Base-by-base conservation (phyloP, 2,113 vertebrate genomes). In the Puntigrus tetrazona region DNA sequence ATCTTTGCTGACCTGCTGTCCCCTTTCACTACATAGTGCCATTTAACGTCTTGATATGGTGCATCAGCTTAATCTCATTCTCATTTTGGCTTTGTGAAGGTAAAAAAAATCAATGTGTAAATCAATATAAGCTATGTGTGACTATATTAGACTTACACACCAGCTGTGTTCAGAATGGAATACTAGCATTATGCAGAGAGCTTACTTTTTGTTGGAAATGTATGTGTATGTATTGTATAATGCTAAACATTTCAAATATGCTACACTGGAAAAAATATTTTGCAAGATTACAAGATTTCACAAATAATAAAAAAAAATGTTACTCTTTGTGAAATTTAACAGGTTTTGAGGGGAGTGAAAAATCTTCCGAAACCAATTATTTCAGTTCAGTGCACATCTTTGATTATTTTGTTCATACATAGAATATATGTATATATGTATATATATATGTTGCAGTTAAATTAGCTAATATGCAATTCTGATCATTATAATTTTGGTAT, bases 1-100 rank as follows among this genome's bases (percentile, higher is more conserved):
- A 27, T 47, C 72, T 18, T 47, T 47, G 25, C 8, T 74, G 72
- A 47, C n/a, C 72, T 47, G n/a, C 70, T 74, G 22, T 29, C 41
- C 14, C 20, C 67, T 74, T 47, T 47, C 14, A 47, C n/a, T 47
- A n/a, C 13, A 18, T 74, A 47, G 43, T 74, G 72, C 5, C n/a
- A 47, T 29, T 74, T 84, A 87, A 72, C 61, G 34, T 76, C 38
- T 84, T 38, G 36, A 77, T 84, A 76, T 78, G 50, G 50, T 81
- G 50, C 4, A 70, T 84, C 50, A 50, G 41, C 50, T 78, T 45
- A 7, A 74, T 47, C 72, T 29, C 78, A 47, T 7, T 70, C 67
- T 5, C 67, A 70, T 70, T 70, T 11, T 11, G 18, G 2, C 34
- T 70, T 36, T 70, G 20, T 9, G 67, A 38, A 81, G 78, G 82